Conservation (phyloP, 1,140 invertebrate species). For the Propsilocerus akamusi region DNA sequence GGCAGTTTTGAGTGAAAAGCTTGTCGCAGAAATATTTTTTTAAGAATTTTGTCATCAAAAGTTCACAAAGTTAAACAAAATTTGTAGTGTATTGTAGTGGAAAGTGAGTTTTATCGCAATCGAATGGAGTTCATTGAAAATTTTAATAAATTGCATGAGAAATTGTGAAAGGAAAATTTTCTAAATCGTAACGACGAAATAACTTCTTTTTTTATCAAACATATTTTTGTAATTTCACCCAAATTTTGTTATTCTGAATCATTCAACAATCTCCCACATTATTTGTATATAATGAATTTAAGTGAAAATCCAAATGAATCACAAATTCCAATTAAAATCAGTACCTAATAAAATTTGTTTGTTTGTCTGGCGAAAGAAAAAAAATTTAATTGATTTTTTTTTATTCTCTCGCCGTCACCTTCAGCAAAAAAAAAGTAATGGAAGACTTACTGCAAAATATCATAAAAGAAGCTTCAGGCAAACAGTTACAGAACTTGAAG, state of each 20-base stretch:
- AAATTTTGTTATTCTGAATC: background rate
- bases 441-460: constrained; percentile 66
- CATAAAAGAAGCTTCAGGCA: constrained; percentile 53
- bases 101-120: background rate
- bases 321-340: too few species aligned
- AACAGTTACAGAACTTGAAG: constrained; percentile 46
- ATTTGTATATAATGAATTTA: background rate
- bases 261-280: background rate
- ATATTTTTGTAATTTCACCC: background rate
- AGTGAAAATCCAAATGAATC: background rate
- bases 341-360: too few species aligned
- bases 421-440: constrained; percentile 39
- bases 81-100: background rate
- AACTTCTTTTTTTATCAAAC: background rate
- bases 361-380: too few species aligned
- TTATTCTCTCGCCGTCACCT: too few species aligned
- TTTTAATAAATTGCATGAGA: background rate
- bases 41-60: background rate
- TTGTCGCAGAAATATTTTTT: background rate
- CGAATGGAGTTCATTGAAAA: background rate
- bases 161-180: background rate
- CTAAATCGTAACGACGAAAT: background rate
- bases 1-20: background rate
- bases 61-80: background rate
- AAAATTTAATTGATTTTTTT: too few species aligned